Percentiles rank a stretch among this genome's conserved stretches.
These are phyloP conservation scores for Agrotis clavis DNA, from an alignment of 2,888 invertebrate species.

Conservation along the genomic window DNA sequence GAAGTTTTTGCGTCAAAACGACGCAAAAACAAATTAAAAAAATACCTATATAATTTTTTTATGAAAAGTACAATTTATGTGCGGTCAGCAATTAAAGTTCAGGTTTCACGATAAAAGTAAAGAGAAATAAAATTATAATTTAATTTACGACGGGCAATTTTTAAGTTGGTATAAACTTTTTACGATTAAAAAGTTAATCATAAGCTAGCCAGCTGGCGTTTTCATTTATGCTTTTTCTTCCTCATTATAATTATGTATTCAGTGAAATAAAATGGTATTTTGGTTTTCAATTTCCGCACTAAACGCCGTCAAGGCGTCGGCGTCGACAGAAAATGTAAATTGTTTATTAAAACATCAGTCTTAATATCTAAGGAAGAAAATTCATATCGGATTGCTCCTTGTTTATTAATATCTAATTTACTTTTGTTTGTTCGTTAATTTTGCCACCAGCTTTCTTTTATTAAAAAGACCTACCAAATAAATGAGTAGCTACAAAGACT, in stretches of 20 bases:
- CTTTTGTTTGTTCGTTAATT: background rate
- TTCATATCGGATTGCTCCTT: background rate
- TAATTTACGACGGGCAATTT: slow-evolving; percentile 19
- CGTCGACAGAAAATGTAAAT: slow-evolving; percentile 10
- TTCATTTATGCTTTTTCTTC: slow-evolving; percentile 21
- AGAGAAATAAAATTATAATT: background rate
- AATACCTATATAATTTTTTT: too few species aligned
- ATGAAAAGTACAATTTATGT: too few species aligned
- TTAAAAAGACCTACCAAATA: too few species aligned
- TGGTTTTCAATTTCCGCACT: slow-evolving; percentile 19
- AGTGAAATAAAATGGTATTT: slow-evolving; percentile 6
- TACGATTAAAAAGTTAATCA: slow-evolving; percentile 31
- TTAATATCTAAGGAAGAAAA: background rate
- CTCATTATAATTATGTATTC: slow-evolving; percentile 4
- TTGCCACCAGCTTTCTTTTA: background rate
- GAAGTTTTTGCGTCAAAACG: too few species aligned
- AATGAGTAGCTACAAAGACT: too few species aligned
- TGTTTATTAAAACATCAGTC: slow-evolving; percentile 6
- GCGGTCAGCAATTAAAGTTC: background rate
- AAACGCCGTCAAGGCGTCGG: background rate
- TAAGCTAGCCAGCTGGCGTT: background rate
- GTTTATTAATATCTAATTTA: slow-evolving; percentile 9
- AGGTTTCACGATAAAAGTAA: slow-evolving; percentile 10
- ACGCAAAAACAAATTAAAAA: too few species aligned
- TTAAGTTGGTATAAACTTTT: slow-evolving; percentile 35